Evolutionary conservation across 2,888 invertebrate genomes (phyloP).

Genomic region (Pyralis farinalis): DNA sequence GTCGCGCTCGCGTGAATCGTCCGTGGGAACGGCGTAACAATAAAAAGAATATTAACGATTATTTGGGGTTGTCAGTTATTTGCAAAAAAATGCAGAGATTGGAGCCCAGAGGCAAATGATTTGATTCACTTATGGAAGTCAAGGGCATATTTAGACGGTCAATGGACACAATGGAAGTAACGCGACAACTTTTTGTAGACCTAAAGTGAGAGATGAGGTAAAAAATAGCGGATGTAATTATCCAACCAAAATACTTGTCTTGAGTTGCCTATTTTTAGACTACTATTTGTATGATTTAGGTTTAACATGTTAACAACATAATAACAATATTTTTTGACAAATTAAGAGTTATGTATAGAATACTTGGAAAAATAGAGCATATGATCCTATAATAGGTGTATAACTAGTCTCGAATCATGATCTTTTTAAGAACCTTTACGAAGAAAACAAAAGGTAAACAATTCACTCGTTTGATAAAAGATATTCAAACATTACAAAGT

Average conservation of each 20-base stretch:
- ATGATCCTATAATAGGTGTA: no score
- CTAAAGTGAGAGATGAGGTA: slow-evolving; percentile 21
- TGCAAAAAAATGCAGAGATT: slow-evolving; percentile 50
- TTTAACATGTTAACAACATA: no score
- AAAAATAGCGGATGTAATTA: slow-evolving; percentile 61
- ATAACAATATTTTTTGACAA: no score
- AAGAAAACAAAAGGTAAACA: no score
- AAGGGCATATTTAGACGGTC: slow-evolving; percentile 30
- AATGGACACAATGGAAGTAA: slow-evolving; percentile 45
- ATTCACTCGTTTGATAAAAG: background rate
- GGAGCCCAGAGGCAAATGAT: slow-evolving; percentile 27
- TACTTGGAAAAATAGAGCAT: no score
- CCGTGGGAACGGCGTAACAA: slow-evolving; percentile 68
- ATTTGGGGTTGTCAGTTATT: slow-evolving; percentile 53
- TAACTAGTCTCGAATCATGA: no score
- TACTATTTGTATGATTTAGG: no score
- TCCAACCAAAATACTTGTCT: slow-evolving; percentile 31
- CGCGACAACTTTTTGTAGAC: slow-evolving; percentile 38
- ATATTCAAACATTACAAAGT: slow-evolving; percentile 11
- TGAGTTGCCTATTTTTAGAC: no score
- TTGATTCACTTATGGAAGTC: slow-evolving; percentile 20
- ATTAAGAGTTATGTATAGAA: no score
- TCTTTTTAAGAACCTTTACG: no score
- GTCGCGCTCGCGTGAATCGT: slow-evolving; percentile 60
- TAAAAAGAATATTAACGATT: slow-evolving; percentile 53